Percentiles rank a stretch among this genome's conserved stretches.
Conservation (phyloP, 2,888 invertebrate species). For the Reticulitermes lucifugus region DNA sequence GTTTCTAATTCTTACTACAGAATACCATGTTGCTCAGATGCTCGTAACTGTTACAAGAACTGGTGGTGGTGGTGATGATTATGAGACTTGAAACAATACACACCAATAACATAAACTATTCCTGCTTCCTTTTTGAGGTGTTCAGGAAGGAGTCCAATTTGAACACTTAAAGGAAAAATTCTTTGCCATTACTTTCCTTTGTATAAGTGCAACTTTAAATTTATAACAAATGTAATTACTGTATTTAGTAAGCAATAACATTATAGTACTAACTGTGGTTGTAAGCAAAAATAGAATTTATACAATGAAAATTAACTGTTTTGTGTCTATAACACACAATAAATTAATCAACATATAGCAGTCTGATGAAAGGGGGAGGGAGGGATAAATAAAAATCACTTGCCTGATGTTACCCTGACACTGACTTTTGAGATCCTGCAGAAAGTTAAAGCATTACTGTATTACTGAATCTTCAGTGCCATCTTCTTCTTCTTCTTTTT, state of each 20-base stretch:
- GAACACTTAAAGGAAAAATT: background rate
- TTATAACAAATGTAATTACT: background rate
- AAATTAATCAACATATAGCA: background rate
- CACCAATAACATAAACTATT: background rate
- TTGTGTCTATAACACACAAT: background rate
- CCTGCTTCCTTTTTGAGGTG: background rate
- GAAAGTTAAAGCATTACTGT: too few species aligned
- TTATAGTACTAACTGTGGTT: background rate
- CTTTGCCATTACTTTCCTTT: background rate
- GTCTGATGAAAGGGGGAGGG: background rate
- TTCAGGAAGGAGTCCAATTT: background rate
- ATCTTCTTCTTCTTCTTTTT: too few species aligned
- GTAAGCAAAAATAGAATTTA: background rate
- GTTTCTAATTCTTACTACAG: too few species aligned
- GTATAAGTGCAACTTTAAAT: background rate
- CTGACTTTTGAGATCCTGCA: too few species aligned
- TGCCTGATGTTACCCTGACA: too few species aligned
- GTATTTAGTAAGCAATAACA: background rate
- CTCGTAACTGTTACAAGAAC: too few species aligned
- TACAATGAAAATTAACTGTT: background rate
- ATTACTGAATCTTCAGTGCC: too few species aligned
- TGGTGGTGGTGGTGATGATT: background rate
- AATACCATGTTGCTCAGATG: too few species aligned
- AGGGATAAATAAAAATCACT: too few species aligned
- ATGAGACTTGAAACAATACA: background rate